A percentile compares a stretch with the other conserved stretches of the same genome.
These are phyloP conservation scores for Miltochrista miniata DNA, from an alignment of 2,888 invertebrate genomes.

Conservation along the genomic window DNA sequence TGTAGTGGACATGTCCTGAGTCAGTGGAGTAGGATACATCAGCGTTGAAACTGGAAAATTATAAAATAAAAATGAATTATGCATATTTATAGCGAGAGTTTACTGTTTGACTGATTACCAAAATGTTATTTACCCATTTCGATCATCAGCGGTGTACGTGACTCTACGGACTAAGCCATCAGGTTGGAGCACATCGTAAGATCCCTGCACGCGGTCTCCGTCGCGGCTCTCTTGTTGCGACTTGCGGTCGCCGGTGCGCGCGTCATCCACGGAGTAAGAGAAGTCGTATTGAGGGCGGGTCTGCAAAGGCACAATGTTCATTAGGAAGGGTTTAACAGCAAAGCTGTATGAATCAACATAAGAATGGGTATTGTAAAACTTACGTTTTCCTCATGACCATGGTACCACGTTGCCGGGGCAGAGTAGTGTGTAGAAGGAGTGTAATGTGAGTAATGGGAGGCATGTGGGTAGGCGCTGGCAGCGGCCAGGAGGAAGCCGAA, in stretches of 20 bases:
- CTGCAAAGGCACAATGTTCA: too few relatives aligned
- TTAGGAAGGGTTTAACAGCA: not conserved
- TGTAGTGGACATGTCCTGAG: too few relatives aligned
- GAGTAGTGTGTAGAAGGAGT: slow-evolving; percentile 13
- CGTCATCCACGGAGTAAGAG: slow-evolving; percentile 59
- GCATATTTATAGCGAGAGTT: too few relatives aligned
- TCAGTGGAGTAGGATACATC: too few relatives aligned
- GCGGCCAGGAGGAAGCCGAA: slow-evolving; percentile 67
- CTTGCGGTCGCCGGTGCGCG: slow-evolving; percentile 76
- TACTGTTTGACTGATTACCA: too few relatives aligned
- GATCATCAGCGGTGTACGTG: slow-evolving; percentile 74
- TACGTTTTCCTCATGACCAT: slow-evolving; percentile 37
- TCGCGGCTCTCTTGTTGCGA: slow-evolving; percentile 71
- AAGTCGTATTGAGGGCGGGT: too few relatives aligned
- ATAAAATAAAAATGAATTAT: too few relatives aligned
- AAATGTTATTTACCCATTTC: too few relatives aligned
- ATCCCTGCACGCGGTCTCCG: slow-evolving; percentile 72
- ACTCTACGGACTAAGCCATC: slow-evolving; percentile 75
- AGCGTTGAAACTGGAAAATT: too few relatives aligned
- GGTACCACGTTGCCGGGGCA: slow-evolving; percentile 35
- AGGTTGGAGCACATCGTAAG: slow-evolving; percentile 68
- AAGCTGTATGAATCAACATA: not conserved
- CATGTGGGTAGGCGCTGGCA: slow-evolving; percentile 68
- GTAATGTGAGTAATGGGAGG: slow-evolving; percentile 34
- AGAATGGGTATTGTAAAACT: not conserved